Base-by-base conservation (phyloP, 2,797 vertebrate species). In the Rhynchonycteris naso region DNA sequence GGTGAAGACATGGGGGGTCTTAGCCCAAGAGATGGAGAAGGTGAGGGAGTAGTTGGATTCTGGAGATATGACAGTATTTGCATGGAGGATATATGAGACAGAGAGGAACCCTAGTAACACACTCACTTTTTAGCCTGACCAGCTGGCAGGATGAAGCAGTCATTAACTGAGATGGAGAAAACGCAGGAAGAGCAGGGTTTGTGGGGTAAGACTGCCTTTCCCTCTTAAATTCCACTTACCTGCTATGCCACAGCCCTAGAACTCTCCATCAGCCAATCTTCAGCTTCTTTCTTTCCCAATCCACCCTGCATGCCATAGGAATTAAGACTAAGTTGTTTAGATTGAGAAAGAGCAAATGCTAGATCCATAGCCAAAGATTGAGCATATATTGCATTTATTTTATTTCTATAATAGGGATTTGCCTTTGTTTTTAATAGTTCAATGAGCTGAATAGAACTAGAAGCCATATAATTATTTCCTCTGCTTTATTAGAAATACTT, bases 401-500 rank as follows among this genome's bases (percentile, higher is more conserved):
- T 65, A 6, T 94, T 56, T 69, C 22, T 56, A 1, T 58, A 66
- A 50, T 58, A 85, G 22, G 16, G 26, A 38, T 83, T 83, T 95
- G 94, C 71, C 52, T 88, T 95, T 86, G 43, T 65, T 93, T 94
- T 76, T 84, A 94, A 84, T 26, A 14, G 56, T 58, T 94, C 52
- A 18, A 16, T 56, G 43, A 90, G 59, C 30, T 63, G 61, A 50
- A 68, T 93, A 94, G 61, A 63, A 54, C 35, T 79, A 65, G 24
- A 24, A 54, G 0, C 68, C 84, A 52, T 78, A 93, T 91, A 83
- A 85, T 90, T 88, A 86, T 90, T 92, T 91, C 65, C 50, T 94
- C 52, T 15, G 74, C 91, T 96, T 88, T 93, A 80, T 93, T 97
- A 95, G 76, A 94, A 96, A 94, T 88, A 74, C 38, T 85, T 97